Base-by-base conservation (phyloP, 2,113 vertebrate species). In the Coreoperca whiteheadi region DNA sequence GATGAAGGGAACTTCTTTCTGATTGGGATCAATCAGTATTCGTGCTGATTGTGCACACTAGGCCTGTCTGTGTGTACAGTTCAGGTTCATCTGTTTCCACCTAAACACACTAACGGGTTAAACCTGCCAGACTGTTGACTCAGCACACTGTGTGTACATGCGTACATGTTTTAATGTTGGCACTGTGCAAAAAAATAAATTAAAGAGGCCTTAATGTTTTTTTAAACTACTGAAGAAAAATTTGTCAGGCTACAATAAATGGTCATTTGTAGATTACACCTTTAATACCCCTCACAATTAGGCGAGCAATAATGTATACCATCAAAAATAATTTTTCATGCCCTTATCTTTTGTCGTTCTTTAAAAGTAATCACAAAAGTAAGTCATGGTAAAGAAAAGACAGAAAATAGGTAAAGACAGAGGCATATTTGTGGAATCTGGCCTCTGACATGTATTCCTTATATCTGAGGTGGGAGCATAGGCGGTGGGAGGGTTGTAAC, bases 51-150 rank as follows among this genome's bases (percentile, higher is more conserved):
- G 71, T 81, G 57, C 82, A 81, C 50, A 51, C 70, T 56, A 0
- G 18, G 18, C 53, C 53, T 61, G 67, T 79, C 43, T 86, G 37
- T 77, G 74, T 85, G 69, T 65, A 57, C 77, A 64, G 54, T 77
- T 20, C 67, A 71, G 20, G 51, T 78, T 63, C 63, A 67, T 86
- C 82, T 91, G 82, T 93, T 94, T 91, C 86, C 89, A 86, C 25
- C 86, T 91, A 94, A 93, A 94, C 74, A 90, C 81, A 88, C 80
- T 82, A 92, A 95, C 94, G 77, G 88, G 95, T 95, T 93, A 79
- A 87, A 94, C 94, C 90, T 88, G 94, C 88, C 92, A 83, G 77
- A 88, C 89, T 3, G 59, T 68, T 88, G 81, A 85, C 79, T 87
- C 82, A 76, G 71, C 79, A 74, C 56, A 65, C 39, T 43, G 20